Conservation (phyloP, 2,113 vertebrate genomes). For the Oreochromis aureus region DNA sequence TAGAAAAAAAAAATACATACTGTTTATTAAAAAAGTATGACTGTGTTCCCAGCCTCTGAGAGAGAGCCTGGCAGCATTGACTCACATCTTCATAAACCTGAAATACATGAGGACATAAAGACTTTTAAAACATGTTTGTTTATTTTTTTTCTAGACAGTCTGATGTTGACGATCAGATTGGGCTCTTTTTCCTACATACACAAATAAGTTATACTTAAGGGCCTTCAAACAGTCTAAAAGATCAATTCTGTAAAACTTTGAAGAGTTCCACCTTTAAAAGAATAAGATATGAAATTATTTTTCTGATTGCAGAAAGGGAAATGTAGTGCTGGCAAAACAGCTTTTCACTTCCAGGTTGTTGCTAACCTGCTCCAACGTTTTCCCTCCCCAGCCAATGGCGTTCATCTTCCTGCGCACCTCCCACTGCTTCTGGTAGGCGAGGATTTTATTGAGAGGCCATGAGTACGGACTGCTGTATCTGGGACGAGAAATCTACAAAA, state of each 20-base stretch:
- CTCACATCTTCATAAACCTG: constrained; percentile 95
- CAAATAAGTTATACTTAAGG: background rate
- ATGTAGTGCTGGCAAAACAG: accelerated
- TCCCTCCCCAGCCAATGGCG: constrained; percentile 92
- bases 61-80: constrained; percentile 93
- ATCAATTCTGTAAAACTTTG: background rate
- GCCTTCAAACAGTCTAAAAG: background rate
- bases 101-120: background rate
- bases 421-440: constrained; percentile 95
- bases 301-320: background rate
- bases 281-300: background rate
- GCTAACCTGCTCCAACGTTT: constrained; percentile 86
- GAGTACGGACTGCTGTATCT: constrained; percentile 76
- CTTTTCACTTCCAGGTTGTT: too few relatives aligned
- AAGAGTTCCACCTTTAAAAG: background rate
- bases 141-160: background rate
- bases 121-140: background rate
- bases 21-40: constrained; percentile 94
- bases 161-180: background rate
- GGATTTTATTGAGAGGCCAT: constrained; percentile 72
- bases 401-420: constrained; percentile 94
- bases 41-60: constrained; percentile 90
- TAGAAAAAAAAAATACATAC: constrained; percentile 70
- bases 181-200: background rate
- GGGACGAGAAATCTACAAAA: constrained; percentile 68